Percentiles rank a stretch among this genome's conserved stretches.
Conservation (phyloP, 2,113 vertebrate species). For the Campylomormyrus tamandua region DNA sequence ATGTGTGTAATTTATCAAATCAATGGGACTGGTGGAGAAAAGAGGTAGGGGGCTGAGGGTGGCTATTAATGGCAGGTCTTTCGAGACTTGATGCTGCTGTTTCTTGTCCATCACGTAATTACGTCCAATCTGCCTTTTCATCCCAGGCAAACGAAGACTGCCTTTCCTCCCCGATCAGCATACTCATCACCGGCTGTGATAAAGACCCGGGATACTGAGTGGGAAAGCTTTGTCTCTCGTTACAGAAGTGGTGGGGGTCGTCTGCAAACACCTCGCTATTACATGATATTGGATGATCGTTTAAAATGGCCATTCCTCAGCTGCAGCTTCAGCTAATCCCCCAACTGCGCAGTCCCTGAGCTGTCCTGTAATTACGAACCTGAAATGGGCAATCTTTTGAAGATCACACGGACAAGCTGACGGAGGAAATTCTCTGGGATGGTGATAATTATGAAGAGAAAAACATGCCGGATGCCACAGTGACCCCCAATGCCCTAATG, state of each 20-base stretch:
- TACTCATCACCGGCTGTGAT: neutral
- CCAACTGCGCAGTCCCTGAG: neutral
- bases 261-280: neutral
- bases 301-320: neutral
- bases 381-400: neutral
- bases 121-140: slow-evolving; percentile 1
- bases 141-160: neutral
- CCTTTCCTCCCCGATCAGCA: neutral
- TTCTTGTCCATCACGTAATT: slow-evolving; percentile 33
- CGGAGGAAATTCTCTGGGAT: neutral
- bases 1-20: neutral
- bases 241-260: neutral
- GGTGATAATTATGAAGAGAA: neutral
- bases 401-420: neutral
- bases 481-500: neutral
- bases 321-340: neutral
- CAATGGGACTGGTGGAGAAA: neutral
- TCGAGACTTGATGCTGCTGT: slow-evolving; percentile 14
- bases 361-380: neutral
- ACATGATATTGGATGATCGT: neutral
- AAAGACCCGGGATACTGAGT: neutral
- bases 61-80: slow-evolving; percentile 29
- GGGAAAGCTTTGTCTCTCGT: neutral
- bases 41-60: neutral
- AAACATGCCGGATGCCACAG: neutral